phyloP scores from a whole-genome alignment of 2,797 vertebrate species.

The Chelon auratus region DNA sequence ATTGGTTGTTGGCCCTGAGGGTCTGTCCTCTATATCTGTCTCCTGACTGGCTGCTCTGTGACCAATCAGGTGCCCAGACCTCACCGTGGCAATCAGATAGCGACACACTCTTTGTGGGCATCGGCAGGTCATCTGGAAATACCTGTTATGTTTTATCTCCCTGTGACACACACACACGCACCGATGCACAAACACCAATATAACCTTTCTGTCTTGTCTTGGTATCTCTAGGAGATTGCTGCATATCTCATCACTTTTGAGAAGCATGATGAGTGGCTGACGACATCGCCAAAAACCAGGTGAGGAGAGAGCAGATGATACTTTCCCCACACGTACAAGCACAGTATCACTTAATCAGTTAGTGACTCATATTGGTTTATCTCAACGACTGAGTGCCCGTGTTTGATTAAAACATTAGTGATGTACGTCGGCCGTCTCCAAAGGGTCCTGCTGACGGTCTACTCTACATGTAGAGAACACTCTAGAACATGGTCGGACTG shows the following conservation, averaged over 20 bases:
- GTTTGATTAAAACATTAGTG: slow-evolving; percentile 77
- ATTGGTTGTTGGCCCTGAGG: slow-evolving; percentile 81
- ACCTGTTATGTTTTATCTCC: slow-evolving; percentile 77
- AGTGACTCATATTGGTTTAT: slow-evolving; percentile 63
- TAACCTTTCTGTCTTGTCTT: slow-evolving; percentile 69
- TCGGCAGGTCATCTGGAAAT: slow-evolving; percentile 83
- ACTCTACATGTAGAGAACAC: slow-evolving; percentile 62
- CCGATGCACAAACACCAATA: slow-evolving; percentile 34
- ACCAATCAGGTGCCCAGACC: slow-evolving; percentile 70
- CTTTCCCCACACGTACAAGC: slow-evolving; percentile 38
- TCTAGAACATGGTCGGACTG: slow-evolving; percentile 66
- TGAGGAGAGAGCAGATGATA: slow-evolving; percentile 75
- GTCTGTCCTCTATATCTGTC: slow-evolving; percentile 75
- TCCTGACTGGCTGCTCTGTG: slow-evolving; percentile 79
- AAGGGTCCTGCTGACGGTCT: slow-evolving; percentile 57
- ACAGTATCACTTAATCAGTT: slow-evolving; percentile 55
- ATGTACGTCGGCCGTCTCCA: slow-evolving; percentile 58
- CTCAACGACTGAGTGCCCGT: slow-evolving; percentile 58
- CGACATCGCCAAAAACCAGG: slow-evolving; percentile 99
- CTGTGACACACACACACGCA: slow-evolving; percentile 47
- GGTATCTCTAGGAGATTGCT: slow-evolving; percentile 88
- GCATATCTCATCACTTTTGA: slow-evolving; percentile 99
- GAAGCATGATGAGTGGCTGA: slow-evolving; percentile 99
- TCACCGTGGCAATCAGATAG: slow-evolving; percentile 75
- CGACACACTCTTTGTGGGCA: slow-evolving; percentile 74